A percentile compares a stretch with the other conserved stretches of the same genome.
Evolutionary conservation across 2,888 invertebrate species (phyloP).

Genomic region (Laspeyria flexula): DNA sequence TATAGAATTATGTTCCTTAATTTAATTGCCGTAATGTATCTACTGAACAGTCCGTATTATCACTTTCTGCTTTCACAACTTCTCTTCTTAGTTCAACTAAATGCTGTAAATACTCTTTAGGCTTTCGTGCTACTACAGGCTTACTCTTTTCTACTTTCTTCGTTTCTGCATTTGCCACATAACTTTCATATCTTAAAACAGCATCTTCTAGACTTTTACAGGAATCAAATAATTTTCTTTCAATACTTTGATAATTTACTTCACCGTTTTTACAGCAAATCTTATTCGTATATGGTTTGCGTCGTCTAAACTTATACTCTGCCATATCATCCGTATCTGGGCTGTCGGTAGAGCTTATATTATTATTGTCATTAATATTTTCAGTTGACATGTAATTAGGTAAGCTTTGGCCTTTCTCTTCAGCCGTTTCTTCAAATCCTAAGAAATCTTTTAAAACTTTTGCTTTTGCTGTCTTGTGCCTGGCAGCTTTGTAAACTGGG

Average conservation of each 20-base stretch:
- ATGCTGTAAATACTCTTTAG: slow-evolving; percentile 86
- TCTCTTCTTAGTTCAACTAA: slow-evolving; percentile 84
- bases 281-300: slow-evolving; percentile 15
- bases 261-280: slow-evolving; percentile 44
- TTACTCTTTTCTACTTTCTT: slow-evolving; percentile 23
- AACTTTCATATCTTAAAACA: slow-evolving; percentile 65
- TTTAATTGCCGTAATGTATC: slow-evolving; percentile 33
- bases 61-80: slow-evolving; percentile 81
- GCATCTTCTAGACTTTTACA: slow-evolving; percentile 66
- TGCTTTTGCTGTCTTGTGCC: slow-evolving; percentile 53
- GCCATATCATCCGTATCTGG: slow-evolving; percentile 34
- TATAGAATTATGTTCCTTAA: too few relatives aligned
- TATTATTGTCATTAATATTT: slow-evolving; percentile 41
- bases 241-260: slow-evolving; percentile 52
- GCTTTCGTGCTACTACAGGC: slow-evolving; percentile 55
- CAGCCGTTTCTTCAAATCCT: slow-evolving; percentile 45
- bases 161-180: slow-evolving; percentile 51
- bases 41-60: slow-evolving; percentile 58
- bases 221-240: slow-evolving; percentile 64
- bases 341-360: slow-evolving; percentile 47
- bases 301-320: slow-evolving; percentile 21
- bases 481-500: slow-evolving; percentile 58
- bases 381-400: slow-evolving; percentile 35
- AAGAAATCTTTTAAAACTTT: slow-evolving; percentile 60
- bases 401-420: slow-evolving; percentile 16